Evolutionary conservation across 1,140 invertebrate genomes (phyloP).

Genomic region (Saccostrea echinata): DNA sequence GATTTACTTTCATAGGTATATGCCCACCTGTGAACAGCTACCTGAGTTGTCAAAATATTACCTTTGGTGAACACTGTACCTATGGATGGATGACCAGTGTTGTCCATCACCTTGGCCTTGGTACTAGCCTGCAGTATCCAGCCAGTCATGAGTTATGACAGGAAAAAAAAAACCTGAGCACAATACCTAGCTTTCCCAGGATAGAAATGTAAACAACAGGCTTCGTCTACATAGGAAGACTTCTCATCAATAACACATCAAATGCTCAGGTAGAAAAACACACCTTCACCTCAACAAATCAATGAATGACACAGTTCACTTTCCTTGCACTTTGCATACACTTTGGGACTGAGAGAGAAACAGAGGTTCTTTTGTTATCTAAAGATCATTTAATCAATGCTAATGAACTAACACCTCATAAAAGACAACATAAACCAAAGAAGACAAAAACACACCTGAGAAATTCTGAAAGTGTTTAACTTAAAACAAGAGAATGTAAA

Average conservation of each 20-base stretch:
- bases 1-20: not conserved
- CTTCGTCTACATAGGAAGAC: not conserved
- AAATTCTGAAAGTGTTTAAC: not conserved
- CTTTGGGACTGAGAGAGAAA: not conserved
- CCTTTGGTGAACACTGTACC: not conserved
- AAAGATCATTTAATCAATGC: constrained; percentile 22
- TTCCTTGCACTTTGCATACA: constrained; percentile 9
- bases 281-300: constrained; percentile 9
- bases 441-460: not conserved
- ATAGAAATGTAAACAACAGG: constrained; percentile 18
- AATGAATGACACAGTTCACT: constrained; percentile 27
- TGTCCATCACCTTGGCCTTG: constrained; percentile 1
- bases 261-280: not conserved
- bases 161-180: not conserved
- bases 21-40: constrained; percentile 16
- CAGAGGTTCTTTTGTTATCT: not conserved
- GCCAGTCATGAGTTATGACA: not conserved
- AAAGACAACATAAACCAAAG: not conserved
- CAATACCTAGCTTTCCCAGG: not conserved
- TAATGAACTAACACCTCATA: constrained; percentile 2
- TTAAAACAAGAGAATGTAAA: no score
- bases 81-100: not conserved
- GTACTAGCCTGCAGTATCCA: constrained; percentile 15
- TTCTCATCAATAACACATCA: constrained; percentile 29
- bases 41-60: not conserved